Evolutionary conservation across 2,113 vertebrate genomes (phyloP).

Genomic region (Forbesichthys papilliferus): DNA sequence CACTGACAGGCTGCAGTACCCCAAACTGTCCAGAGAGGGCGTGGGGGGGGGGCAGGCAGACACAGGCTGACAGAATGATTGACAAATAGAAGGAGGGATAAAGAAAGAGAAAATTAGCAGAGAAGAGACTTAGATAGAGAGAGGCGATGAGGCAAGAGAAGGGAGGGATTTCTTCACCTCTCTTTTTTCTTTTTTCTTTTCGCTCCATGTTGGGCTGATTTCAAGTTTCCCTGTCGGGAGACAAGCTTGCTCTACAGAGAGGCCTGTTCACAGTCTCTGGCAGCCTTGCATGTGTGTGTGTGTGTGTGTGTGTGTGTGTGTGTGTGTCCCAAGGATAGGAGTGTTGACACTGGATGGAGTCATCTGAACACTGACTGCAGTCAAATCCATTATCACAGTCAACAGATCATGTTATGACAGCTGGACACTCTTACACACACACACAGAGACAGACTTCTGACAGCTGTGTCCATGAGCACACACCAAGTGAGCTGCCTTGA

Average conservation of each 20-base stretch:
- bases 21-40: slow-evolving; percentile 24
- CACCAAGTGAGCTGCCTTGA: slow-evolving; percentile 10
- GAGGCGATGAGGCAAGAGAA: slow-evolving; percentile 26
- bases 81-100: not conserved
- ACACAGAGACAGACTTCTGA: slow-evolving; percentile 9
- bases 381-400: slow-evolving; percentile 53
- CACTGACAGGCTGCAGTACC: slow-evolving; percentile 35
- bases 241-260: slow-evolving; percentile 51
- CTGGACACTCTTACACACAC: not conserved
- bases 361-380: slow-evolving; percentile 55
- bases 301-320: slow-evolving; percentile 17
- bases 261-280: slow-evolving; percentile 38
- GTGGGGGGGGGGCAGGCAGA: not conserved
- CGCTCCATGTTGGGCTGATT: slow-evolving; percentile 35
- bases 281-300: slow-evolving; percentile 26
- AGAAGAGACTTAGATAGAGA: slow-evolving; percentile 6
- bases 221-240: slow-evolving; percentile 45
- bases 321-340: slow-evolving; percentile 11
- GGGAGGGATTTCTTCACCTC: slow-evolving; percentile 39
- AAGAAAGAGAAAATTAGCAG: slow-evolving; percentile 1
- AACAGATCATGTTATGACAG: slow-evolving; percentile 25
- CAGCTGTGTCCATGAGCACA: slow-evolving; percentile 7
- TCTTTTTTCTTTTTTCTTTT: slow-evolving; percentile 14
- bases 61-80: not conserved
- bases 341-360: slow-evolving; percentile 31